A percentile compares a stretch with the other conserved stretches of the same genome.
These are phyloP conservation scores for Ditylenchus dipsaci DNA, from an alignment of 1,140 invertebrate genomes.

Conservation along the genomic window DNA sequence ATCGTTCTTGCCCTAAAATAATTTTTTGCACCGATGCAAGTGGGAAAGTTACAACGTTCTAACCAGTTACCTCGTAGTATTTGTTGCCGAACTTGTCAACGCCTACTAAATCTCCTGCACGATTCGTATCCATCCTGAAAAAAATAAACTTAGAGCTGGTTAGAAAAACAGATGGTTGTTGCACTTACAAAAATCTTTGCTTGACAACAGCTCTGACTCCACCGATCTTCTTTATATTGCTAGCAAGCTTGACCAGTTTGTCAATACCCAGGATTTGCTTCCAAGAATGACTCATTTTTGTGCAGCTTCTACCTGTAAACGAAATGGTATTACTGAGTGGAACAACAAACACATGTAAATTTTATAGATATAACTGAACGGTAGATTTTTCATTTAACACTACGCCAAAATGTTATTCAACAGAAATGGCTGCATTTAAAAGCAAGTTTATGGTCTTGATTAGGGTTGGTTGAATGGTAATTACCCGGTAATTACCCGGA, in stretches of 20 bases:
- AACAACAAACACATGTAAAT: no score
- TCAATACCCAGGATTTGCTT: conserved; percentile 42
- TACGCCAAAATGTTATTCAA: no score
- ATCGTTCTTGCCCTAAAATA: no score
- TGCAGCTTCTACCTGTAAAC: no score
- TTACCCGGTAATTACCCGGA: no score
- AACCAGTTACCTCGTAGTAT: conserved; percentile 71
- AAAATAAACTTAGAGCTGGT: background rate
- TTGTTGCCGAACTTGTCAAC: conserved; percentile 90
- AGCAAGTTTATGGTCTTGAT: no score
- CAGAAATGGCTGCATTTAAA: no score
- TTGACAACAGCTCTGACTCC: conserved; percentile 40
- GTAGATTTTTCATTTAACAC: background rate
- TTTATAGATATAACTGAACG: no score
- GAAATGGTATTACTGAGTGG: no score
- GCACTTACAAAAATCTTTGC: conserved; percentile 43
- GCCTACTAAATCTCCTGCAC: conserved; percentile 66
- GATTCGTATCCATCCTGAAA: conserved; percentile 36
- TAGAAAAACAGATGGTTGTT: conserved; percentile 3
- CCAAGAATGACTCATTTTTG: conserved; percentile 17
- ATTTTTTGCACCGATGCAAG: no score
- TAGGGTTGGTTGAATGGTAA: no score
- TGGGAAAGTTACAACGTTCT: no score
- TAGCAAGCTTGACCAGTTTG: conserved; percentile 29
- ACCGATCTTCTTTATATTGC: conserved; percentile 34